Base-by-base conservation (phyloP, 2,888 invertebrate species). In the Margaritifera margaritifera region DNA sequence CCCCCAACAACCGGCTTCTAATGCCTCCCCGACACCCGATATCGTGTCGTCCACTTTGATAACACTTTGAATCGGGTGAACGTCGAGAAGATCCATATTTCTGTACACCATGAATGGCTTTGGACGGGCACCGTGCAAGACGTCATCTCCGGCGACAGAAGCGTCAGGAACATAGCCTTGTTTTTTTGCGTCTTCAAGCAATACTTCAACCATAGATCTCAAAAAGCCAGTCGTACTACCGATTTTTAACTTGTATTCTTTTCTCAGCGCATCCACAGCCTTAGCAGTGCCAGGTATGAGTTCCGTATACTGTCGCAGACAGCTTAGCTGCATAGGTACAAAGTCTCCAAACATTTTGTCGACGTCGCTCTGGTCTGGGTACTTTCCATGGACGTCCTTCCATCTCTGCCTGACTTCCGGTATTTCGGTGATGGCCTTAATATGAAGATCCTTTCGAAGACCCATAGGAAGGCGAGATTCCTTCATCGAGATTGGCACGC, bases 381-480 rank as follows among this genome's bases (percentile, higher is more conserved):
- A 72, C 25, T 77, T 72, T 15, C 87, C 88, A 60, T 88, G 75
- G 20, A 81, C 81, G 5, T 74, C 75, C 20, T 75, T 63, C 90
- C 90, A 90, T 42, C 87, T 74, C 31, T 80, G 68, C 51, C 81
- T 68, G 1, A 90, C 86, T 19, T 81, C 78, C 0, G 83, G 83
- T 57, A 77, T 76, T 64, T 88, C 85, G 18, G 86, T 81, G 55
- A 90, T 83, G 8, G 80, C 81, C 67, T 83, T 80, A 52, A 88
- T 88, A 71, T 88, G 88, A 22, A 86, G 74, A 71, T 88, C 87
- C 72, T 90, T 89, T 42, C 89, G 79, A 22, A 89, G 78, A 25
- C 90, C 90, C 89, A 90, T 90, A 2, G 90, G 89, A n/a, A 79
- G 80, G 27, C 90, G 78, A 6, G 89, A 88, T 71, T 90, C 90